Evolutionary conservation across 2,797 vertebrate species (phyloP), one percentile per base, ranked within the genome.

Genomic region (Sebastes wilsoni): DNA sequence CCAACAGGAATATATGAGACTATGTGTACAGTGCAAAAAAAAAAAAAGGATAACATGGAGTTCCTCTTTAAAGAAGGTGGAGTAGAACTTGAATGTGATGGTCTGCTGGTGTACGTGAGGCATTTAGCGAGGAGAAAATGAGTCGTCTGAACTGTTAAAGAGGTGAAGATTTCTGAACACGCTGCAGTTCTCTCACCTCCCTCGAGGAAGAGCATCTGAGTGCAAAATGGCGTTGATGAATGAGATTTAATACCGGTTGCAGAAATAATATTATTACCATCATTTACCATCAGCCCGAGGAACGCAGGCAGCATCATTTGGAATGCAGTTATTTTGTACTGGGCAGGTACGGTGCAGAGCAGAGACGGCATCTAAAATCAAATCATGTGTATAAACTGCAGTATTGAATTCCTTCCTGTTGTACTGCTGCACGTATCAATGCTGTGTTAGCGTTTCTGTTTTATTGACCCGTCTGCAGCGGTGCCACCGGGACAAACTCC

Each of bases 241-340:
- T 82, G 75, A 68, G 74, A 16, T 61, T 46, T 74, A 69, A 66
- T 64, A 23, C n/a, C 8, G 14, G 46, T 18, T 68, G 55, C 79
- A 81, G 78, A 38, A 49, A 58, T 69, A 72, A 67, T 58, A 23
- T 32, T 27, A 65, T 58, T n/a, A 7, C 59, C 55, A 27, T 72
- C 32, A 7, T 64, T 66, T 61, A 46, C 12, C 36, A 3, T 22
- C 62, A 38, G 71, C 52, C 72, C 10, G 64, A 60, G 25, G 59
- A 65, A 22, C 5, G 36, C 58, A 61, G 66, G 2, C 25, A 49
- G 36, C 36, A 38, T 38, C 36, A 38, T 38, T 38, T 38, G 36
- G 36, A 38, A 38, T n/a, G 6, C 13, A 61, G n/a, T 60, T 8
- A 8, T 32, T 56, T 4, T 14, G 55, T 54, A 18, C 6, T 36